A percentile compares a stretch with the other conserved stretches of the same genome.
These are phyloP conservation scores for Arenaria interpres DNA, from an alignment of 2,113 vertebrate species.

Conservation along the genomic window DNA sequence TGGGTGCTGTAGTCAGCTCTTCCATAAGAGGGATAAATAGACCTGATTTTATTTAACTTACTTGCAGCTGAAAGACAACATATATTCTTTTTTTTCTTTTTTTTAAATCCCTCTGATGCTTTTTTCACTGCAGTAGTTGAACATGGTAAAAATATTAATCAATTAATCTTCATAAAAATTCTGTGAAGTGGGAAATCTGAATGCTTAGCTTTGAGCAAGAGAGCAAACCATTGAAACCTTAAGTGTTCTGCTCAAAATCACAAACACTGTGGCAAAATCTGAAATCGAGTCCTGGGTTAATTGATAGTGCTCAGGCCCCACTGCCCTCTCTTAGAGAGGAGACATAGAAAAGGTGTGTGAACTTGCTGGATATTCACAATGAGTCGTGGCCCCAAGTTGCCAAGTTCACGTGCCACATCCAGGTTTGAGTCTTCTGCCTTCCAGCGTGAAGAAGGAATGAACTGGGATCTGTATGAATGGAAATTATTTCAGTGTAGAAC, in stretches of 20 bases:
- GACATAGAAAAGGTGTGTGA: neutral
- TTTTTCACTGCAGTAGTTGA: neutral
- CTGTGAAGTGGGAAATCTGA: neutral
- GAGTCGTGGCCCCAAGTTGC: neutral
- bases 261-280: neutral
- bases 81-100: neutral
- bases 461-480: neutral
- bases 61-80: neutral
- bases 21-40: neutral
- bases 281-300: neutral
- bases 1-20: neutral
- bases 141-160: neutral
- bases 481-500: neutral
- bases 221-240: neutral
- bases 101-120: neutral
- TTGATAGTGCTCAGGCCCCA: neutral
- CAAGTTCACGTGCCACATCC: neutral
- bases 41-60: neutral
- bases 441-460: neutral
- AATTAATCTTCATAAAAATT: neutral
- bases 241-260: neutral
- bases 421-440: neutral
- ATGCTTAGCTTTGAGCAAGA: neutral
- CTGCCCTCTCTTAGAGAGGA: neutral
- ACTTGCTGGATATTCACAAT: neutral